These are phyloP conservation scores for Leucozona laternaria DNA, from an alignment of 2,888 invertebrate genomes.

Conservation along the genomic window DNA sequence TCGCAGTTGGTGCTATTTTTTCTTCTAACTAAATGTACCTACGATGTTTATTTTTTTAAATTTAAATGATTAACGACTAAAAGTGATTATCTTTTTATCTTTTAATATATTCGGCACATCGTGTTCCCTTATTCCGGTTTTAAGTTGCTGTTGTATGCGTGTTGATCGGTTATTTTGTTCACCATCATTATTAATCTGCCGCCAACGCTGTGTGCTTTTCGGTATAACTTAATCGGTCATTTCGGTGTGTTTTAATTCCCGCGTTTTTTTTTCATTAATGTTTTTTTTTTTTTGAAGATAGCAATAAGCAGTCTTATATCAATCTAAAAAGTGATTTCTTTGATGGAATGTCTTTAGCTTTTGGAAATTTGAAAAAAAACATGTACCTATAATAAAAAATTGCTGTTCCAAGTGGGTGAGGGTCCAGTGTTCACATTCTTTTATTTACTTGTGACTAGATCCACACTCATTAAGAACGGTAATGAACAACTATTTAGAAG, in stretches of 20 bases:
- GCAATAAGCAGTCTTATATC: conserved; percentile 33
- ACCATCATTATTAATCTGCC: conserved; percentile 62
- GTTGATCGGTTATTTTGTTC: conserved; percentile 56
- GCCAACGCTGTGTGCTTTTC: conserved; percentile 64
- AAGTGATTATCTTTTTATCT: conserved; percentile 45
- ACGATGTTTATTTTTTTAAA: conserved; percentile 29
- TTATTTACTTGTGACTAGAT: conserved; percentile 83
- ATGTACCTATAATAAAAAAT: conserved; percentile 59
- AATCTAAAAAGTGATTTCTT: conserved; percentile 33
- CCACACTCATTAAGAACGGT: conserved; percentile 85
- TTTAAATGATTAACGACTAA: conserved; percentile 41
- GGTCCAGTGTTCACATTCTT: conserved; percentile 84
- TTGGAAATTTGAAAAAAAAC: not conserved
- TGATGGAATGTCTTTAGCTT: not conserved
- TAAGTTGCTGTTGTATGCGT: conserved; percentile 37
- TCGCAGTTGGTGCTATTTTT: conserved; percentile 16
- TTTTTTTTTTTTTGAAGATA: conserved; percentile 21
- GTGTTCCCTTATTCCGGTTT: conserved; percentile 53
- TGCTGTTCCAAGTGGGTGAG: conserved; percentile 84
- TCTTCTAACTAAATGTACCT: conserved; percentile 1
- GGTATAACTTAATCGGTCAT: conserved; percentile 63
- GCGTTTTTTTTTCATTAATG: conserved; percentile 57
- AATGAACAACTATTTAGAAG: conserved; percentile 74
- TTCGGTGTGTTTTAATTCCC: conserved; percentile 64
- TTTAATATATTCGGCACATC: conserved; percentile 29